Percentiles rank a stretch among this genome's conserved stretches.
Conservation (phyloP, 2,888 invertebrate genomes). For the Galeopsomyia nigrocyanea region DNA sequence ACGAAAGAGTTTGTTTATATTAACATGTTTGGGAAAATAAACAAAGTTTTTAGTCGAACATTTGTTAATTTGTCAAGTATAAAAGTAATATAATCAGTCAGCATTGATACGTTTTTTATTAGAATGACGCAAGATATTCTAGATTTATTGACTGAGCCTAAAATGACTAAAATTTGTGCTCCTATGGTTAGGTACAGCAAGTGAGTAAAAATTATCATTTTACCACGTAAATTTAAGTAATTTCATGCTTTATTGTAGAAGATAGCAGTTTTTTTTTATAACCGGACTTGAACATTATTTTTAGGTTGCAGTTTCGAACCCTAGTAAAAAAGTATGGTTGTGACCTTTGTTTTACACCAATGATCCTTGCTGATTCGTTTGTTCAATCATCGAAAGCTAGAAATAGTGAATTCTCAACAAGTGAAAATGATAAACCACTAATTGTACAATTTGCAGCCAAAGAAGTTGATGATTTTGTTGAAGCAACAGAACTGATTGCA, state of each 20-base stretch:
- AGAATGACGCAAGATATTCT: slow-evolving; percentile 70
- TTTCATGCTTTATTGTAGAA: background rate
- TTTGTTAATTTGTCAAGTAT: too few relatives aligned
- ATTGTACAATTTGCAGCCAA: slow-evolving; percentile 97
- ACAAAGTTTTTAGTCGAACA: too few relatives aligned
- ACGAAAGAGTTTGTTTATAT: too few relatives aligned
- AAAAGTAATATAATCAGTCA: too few relatives aligned
- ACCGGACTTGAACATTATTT: slow-evolving; percentile 49
- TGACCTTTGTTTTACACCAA: slow-evolving; percentile 94
- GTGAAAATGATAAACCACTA: slow-evolving; percentile 81
- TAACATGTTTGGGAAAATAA: too few relatives aligned
- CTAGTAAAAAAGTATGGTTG: slow-evolving; percentile 85
- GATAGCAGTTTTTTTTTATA: background rate
- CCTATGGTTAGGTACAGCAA: slow-evolving; percentile 97
- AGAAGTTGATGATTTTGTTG: slow-evolving; percentile 83
- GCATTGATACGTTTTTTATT: background rate
- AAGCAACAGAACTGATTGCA: slow-evolving; percentile 86
- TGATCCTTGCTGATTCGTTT: slow-evolving; percentile 97
- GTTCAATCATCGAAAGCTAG: slow-evolving; percentile 90
- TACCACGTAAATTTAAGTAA: slow-evolving; percentile 1
- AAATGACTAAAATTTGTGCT: slow-evolving; percentile 83
- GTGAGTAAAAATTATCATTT: slow-evolving; percentile 67
- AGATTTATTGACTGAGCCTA: slow-evolving; percentile 76
- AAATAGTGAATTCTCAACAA: slow-evolving; percentile 84
- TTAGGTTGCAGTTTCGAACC: slow-evolving; percentile 81